A percentile compares a stretch with the other conserved stretches of the same genome.
phyloP scores from a whole-genome alignment of 2,888 invertebrate genomes.

The Podotricha telesiphe region DNA sequence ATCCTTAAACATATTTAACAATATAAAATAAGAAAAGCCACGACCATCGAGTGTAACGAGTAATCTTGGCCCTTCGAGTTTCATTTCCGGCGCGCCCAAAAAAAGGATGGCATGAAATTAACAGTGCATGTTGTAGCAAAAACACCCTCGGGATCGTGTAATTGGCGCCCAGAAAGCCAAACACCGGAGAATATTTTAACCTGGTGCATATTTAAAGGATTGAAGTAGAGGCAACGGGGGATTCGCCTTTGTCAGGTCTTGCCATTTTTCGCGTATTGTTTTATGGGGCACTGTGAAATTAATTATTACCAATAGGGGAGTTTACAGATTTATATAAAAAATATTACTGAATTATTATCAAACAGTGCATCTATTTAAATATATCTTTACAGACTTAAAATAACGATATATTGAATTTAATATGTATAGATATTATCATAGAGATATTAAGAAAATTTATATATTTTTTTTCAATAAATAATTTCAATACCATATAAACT shows the following conservation, averaged over 20 bases:
- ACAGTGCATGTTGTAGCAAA: constrained; percentile 17
- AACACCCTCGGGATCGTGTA: constrained; percentile 13
- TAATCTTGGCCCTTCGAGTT: constrained; percentile 23
- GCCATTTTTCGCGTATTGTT: not conserved
- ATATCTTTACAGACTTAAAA: no score
- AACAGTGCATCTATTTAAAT: no score
- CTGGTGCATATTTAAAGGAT: constrained; percentile 46
- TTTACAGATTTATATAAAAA: no score
- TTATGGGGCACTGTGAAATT: not conserved
- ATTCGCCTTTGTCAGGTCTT: not conserved
- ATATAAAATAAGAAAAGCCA: not conserved
- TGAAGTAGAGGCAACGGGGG: constrained; percentile 24
- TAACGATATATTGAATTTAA: no score
- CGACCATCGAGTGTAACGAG: not conserved
- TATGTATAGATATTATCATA: no score
- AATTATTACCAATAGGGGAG: no score
- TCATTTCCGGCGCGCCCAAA: constrained; percentile 40
- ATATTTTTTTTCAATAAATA: no score
- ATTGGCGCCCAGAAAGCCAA: constrained; percentile 28
- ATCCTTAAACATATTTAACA: no score
- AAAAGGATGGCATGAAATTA: constrained; percentile 32
- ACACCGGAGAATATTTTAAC: constrained; percentile 53
- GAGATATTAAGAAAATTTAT: no score
- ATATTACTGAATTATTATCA: no score
- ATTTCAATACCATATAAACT: no score